Base-by-base conservation (phyloP, 53 echinoderm and acorn worm genomes). In the Hippasteria phrygiana region DNA sequence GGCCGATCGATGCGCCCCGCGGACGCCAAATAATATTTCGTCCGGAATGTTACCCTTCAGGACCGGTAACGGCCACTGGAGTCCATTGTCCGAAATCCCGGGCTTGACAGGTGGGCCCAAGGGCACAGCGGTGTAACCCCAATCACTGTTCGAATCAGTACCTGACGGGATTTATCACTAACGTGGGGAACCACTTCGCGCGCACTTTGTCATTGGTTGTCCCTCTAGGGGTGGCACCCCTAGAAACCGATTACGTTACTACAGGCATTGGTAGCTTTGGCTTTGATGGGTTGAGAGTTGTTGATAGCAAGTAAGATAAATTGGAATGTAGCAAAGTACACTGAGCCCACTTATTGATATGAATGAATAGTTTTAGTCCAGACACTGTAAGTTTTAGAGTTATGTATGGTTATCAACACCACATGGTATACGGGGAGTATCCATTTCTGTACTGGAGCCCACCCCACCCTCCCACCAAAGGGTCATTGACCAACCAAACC, bases 21-120 rank as follows among this genome's bases (percentile, higher is more conserved):
- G 29, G 82, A 65, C 82, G 82, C 82, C 82, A 32, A 9, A 16
- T 62, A 59, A 42, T 76, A 50, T 24, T 59, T 17, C 76, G 51
- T 16, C 53, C 20, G 50, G 76, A 76, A 76, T 76, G 13, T 62
- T 26, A 56, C 79, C 59, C 39, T 79, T 56, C 22, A 29, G 59
- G 37, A 28, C 40, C 56, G 56, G 36, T 51, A 37, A 71, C 34
- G n/a, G 27, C 74, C 46, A 43, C 74, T 42, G 37, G 28, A 26
- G 39, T 14, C 39, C 62, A 79, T 79, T 79, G 79, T 79, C 79
- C 62, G 59, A 53, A 35, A 16, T 77, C 33, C 62, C 22, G 29
- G 40, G 55, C n/a, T 33, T 79, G 59, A 55, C 59, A 55, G 56
- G 12, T 14, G 24, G 41, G 79, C 59, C 79, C 42, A 62, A 55